phyloP scores from a whole-genome alignment of 2,797 vertebrate genomes.

The Rhynchonycteris naso region DNA sequence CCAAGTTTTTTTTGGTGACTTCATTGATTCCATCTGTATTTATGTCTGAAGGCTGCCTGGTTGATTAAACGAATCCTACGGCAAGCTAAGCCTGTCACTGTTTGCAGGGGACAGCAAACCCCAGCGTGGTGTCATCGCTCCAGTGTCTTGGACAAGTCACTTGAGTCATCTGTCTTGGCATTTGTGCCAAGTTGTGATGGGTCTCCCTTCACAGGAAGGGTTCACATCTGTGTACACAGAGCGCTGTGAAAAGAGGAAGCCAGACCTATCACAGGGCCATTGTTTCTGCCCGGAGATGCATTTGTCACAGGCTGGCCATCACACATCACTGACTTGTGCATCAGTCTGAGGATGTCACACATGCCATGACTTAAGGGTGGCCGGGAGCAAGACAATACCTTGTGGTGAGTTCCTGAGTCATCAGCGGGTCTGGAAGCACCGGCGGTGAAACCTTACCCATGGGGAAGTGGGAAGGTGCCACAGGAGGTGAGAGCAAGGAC shows the following conservation, averaged over 20 bases:
- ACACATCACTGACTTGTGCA: neutral
- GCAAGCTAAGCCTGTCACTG: neutral
- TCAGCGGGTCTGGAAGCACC: neutral
- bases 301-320: neutral
- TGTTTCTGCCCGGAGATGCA: neutral
- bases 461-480: neutral
- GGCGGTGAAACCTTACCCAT: neutral
- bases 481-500: neutral
- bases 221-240: neutral
- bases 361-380: neutral
- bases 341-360: neutral
- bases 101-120: neutral
- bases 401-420: neutral
- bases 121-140: neutral
- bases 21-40: neutral
- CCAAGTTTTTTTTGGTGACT: too few relatives aligned
- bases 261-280: neutral
- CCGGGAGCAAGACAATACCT: neutral
- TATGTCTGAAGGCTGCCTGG: neutral
- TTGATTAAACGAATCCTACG: conserved; percentile 5
- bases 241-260: neutral
- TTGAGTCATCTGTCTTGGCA: neutral
- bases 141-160: neutral
- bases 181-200: neutral
- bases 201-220: neutral